Percentiles rank a stretch among this genome's conserved stretches.
Evolutionary conservation across 2,113 vertebrate genomes (phyloP).

Genomic region (Castor canadensis): DNA sequence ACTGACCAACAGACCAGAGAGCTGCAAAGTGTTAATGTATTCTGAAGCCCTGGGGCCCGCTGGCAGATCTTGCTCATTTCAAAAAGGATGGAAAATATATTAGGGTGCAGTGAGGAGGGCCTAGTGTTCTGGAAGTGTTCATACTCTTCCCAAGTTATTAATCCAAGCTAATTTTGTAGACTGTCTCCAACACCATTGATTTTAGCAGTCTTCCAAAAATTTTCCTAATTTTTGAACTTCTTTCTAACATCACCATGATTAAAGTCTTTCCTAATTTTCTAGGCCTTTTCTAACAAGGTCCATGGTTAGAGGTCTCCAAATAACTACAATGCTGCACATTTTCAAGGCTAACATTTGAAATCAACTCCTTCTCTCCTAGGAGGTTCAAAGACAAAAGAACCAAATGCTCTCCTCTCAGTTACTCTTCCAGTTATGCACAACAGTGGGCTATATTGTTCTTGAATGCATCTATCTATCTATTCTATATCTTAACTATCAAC

Average conservation of each 20-base stretch:
- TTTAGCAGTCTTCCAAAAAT: neutral
- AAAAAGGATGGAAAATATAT: neutral
- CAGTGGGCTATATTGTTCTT: neutral
- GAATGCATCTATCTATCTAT: neutral
- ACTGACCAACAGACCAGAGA: neutral
- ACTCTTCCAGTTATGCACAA: neutral
- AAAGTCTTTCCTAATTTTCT: neutral
- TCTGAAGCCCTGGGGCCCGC: neutral
- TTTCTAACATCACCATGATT: neutral
- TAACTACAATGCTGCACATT: neutral
- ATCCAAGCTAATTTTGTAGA: neutral
- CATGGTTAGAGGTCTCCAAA: neutral
- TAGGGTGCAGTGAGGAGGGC: too few species aligned
- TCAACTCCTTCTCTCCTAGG: neutral
- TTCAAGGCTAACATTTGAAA: neutral
- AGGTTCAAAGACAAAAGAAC: neutral
- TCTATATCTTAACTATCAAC: neutral
- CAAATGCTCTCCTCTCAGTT: neutral
- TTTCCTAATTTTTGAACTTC: neutral
- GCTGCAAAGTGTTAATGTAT: too few species aligned
- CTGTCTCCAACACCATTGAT: accelerated
- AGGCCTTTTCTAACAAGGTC: neutral
- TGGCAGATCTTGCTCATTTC: neutral
- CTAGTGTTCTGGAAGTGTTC: neutral
- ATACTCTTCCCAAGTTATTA: neutral